Evolutionary conservation across 1,140 invertebrate genomes (phyloP).

Genomic region (Copidosoma floridanum): DNA sequence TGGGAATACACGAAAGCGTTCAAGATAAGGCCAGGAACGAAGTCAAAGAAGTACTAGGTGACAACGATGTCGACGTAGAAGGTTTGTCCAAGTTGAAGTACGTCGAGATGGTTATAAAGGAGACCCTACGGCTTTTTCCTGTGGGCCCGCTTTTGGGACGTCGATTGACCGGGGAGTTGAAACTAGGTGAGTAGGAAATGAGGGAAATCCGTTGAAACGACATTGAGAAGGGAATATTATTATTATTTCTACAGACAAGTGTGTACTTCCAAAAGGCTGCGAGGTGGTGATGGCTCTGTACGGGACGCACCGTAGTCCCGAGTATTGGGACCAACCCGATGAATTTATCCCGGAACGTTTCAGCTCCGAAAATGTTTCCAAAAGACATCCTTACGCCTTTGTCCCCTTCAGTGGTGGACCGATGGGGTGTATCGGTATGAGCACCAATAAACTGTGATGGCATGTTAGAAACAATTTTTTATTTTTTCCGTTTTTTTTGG

Average conservation of each 20-base stretch:
- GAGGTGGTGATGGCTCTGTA: conserved; percentile 14
- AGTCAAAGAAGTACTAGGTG: neutral
- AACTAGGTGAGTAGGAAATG: conserved; percentile 5
- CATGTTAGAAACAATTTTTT: neutral
- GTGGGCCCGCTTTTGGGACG: conserved; percentile 18
- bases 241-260: conserved; percentile 1
- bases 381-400: conserved; percentile 46
- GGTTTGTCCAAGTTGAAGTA: conserved; percentile 20
- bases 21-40: conserved; percentile 25
- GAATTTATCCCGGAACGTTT: conserved; percentile 62
- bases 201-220: neutral
- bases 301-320: conserved; percentile 53
- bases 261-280: conserved; percentile 10
- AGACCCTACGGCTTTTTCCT: conserved; percentile 27
- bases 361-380: conserved; percentile 46
- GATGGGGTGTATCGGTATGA: conserved; percentile 53
- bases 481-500: neutral
- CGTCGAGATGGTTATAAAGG: conserved; percentile 29
- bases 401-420: conserved; percentile 59
- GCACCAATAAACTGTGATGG: neutral
- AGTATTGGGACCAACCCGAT: conserved; percentile 59
- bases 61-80: neutral
- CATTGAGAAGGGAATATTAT: neutral
- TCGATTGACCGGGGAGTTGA: conserved; percentile 6
- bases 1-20: conserved; percentile 20